phyloP scores from a whole-genome alignment of 2,888 invertebrate genomes.

The Eilema caniola region DNA sequence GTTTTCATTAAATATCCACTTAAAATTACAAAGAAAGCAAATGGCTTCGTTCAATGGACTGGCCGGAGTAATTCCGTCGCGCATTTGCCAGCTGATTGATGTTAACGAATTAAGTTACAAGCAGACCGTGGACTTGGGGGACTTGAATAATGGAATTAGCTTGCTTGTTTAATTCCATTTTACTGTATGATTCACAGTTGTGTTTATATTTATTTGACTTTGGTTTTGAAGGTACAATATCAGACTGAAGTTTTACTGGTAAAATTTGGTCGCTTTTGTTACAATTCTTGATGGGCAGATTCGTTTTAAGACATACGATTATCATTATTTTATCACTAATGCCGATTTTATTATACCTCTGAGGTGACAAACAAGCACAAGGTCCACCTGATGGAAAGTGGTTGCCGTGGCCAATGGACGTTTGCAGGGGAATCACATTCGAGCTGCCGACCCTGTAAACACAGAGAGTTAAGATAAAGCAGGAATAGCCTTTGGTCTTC shows the following conservation, averaged over 20 bases:
- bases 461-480: too few species aligned
- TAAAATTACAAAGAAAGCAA: conserved; percentile 28
- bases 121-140: conserved; percentile 28
- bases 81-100: conserved; percentile 37
- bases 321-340: too few species aligned
- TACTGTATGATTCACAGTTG: conserved; percentile 34
- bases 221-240: background rate
- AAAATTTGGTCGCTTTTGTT: background rate
- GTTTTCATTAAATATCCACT: conserved; percentile 21
- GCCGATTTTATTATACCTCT: too few species aligned
- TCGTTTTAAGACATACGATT: too few species aligned
- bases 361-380: too few species aligned
- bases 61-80: conserved; percentile 28
- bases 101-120: conserved; percentile 44
- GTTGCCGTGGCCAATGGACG: too few species aligned
- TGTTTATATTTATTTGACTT: background rate
- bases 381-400: too few species aligned
- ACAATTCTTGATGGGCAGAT: too few species aligned
- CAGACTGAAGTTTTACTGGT: background rate
- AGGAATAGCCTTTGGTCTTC: too few species aligned
- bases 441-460: too few species aligned
- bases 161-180: conserved; percentile 43
- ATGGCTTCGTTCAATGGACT: conserved; percentile 39
- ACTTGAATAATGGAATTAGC: conserved; percentile 41
- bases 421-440: too few species aligned